These are phyloP conservation scores for Clavelina lepadiformis DNA, from an alignment of 23 tunicate species.

Conservation along the genomic window DNA sequence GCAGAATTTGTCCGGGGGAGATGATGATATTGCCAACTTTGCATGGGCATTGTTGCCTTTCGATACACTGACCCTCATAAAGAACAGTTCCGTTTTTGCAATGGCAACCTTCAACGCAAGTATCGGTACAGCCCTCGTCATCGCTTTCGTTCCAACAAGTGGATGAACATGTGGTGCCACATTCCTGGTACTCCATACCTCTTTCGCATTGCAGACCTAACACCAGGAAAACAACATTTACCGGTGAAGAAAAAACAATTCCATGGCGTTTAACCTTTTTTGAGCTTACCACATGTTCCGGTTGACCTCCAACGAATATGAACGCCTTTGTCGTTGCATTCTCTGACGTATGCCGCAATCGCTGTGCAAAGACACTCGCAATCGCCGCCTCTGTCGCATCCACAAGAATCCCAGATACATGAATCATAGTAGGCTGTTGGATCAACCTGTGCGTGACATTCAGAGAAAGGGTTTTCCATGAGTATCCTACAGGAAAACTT, in stretches of 20 bases:
- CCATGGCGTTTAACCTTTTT: no score
- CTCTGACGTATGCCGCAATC: slow-evolving; percentile 78
- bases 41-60: slow-evolving; percentile 82
- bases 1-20: slow-evolving; percentile 22
- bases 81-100: slow-evolving; percentile 82
- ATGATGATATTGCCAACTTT: slow-evolving; percentile 44
- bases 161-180: slow-evolving; percentile 69
- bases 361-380: slow-evolving; percentile 98
- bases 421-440: slow-evolving; percentile 80
- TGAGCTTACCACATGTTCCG: slow-evolving; percentile 75
- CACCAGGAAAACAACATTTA: background rate
- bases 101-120: slow-evolving; percentile 91
- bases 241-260: background rate
- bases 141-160: slow-evolving; percentile 44
- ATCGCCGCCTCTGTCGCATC: slow-evolving; percentile 96
- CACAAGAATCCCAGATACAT: slow-evolving; percentile 96
- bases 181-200: slow-evolving; percentile 76
- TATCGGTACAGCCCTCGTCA: slow-evolving; percentile 62
- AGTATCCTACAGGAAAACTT: slow-evolving; percentile 53
- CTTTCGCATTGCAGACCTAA: slow-evolving; percentile 84
- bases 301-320: slow-evolving; percentile 91
- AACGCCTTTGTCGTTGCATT: slow-evolving; percentile 68
- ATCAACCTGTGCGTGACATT: slow-evolving; percentile 73
- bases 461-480: slow-evolving; percentile 53
- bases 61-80: slow-evolving; percentile 77